Evolutionary conservation across 1,140 invertebrate species (phyloP).

Genomic region (Tachypleus tridentatus): DNA sequence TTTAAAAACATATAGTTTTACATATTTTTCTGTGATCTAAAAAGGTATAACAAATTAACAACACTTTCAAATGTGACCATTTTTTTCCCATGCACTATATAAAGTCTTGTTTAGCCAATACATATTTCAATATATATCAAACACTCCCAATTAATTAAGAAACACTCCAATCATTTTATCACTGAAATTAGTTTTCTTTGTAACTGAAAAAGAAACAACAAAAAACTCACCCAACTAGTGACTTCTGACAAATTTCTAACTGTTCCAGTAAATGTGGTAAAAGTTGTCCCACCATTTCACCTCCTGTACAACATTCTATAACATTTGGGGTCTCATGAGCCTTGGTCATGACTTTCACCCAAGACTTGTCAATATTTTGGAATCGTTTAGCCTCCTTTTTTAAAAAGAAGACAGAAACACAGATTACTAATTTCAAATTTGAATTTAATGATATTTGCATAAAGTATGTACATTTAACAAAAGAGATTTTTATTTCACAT

Average conservation of each 20-base stretch:
- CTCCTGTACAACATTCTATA: constrained; percentile 87
- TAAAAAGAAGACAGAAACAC: not conserved
- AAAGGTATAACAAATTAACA: too few relatives aligned
- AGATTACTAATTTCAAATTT: not conserved
- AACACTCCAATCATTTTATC: too few relatives aligned
- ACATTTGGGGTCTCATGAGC: constrained; percentile 91
- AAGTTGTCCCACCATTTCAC: constrained; percentile 80
- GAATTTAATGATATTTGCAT: not conserved
- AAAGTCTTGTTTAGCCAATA: too few relatives aligned
- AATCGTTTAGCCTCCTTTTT: constrained; percentile 42
- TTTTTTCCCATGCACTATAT: too few relatives aligned
- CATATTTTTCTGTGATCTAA: too few relatives aligned
- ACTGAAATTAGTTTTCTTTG: too few relatives aligned
- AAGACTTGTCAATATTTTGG: constrained; percentile 95
- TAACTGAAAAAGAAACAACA: not conserved
- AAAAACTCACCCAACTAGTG: constrained; percentile 61
- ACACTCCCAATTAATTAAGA: too few relatives aligned
- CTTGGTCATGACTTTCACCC: constrained; percentile 94
- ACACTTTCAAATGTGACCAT: too few relatives aligned
- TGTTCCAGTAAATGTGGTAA: constrained; percentile 90
- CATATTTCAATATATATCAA: too few relatives aligned
- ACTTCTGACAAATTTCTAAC: constrained; percentile 91
- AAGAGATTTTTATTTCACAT: not conserved
- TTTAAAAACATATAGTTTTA: too few relatives aligned
- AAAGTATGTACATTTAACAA: too few relatives aligned